These are phyloP conservation scores for Bovichtus diacanthus DNA, from an alignment of 2,797 vertebrate genomes.

Conservation along the genomic window DNA sequence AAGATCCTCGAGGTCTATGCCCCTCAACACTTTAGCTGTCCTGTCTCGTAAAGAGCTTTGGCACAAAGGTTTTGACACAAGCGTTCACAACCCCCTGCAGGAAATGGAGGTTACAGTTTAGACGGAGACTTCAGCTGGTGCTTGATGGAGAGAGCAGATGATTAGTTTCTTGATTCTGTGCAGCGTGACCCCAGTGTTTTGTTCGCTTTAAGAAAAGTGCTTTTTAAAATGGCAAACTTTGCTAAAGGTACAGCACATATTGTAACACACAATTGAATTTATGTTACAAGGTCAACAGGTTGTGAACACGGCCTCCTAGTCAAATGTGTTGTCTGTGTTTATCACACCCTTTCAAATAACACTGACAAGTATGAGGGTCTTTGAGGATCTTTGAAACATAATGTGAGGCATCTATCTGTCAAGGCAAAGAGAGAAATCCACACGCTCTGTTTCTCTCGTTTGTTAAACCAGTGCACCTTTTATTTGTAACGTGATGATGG, in stretches of 20 bases:
- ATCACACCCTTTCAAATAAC: slow-evolving; percentile 9
- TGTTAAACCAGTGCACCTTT: too few species aligned
- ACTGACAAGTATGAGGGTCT: slow-evolving; percentile 8
- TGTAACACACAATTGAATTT: background rate
- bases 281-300: slow-evolving; percentile 9
- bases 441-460: too few species aligned
- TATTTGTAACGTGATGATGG: slow-evolving; percentile 57
- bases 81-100: slow-evolving; percentile 65
- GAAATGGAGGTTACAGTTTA: slow-evolving; percentile 62
- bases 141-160: slow-evolving; percentile 56
- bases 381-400: slow-evolving; percentile 20
- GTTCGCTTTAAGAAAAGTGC: slow-evolving; percentile 18
- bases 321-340: slow-evolving; percentile 8
- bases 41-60: slow-evolving; percentile 63
- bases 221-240: background rate
- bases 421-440: too few species aligned
- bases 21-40: slow-evolving; percentile 68
- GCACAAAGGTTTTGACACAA: slow-evolving; percentile 66
- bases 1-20: slow-evolving; percentile 66
- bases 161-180: slow-evolving; percentile 36
- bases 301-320: slow-evolving; percentile 11
- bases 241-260: background rate
- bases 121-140: slow-evolving; percentile 54
- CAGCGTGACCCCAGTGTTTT: slow-evolving; percentile 16
- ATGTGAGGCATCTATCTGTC: too few species aligned